Base-by-base conservation (phyloP, 2,888 invertebrate species). In the Acronicta alni region DNA sequence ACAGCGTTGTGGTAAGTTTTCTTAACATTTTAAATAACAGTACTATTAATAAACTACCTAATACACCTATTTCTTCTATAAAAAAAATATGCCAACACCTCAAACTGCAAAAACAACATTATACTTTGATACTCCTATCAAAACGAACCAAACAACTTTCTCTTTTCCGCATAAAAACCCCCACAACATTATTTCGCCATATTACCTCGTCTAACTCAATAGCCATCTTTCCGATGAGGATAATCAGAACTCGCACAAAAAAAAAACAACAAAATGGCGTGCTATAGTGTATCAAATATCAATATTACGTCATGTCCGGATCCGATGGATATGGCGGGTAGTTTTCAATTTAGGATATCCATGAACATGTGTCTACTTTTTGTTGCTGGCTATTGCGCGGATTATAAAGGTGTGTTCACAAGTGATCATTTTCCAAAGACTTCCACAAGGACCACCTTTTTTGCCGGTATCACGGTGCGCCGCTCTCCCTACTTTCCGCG, bases 271-370 rank as follows among this genome's bases (percentile, higher is more conserved):
- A 23, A 49, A 57, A 64, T 64, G 16, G 35, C 30, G 37, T 16
- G 26, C 26, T 17, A 48, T 48, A 56, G 43, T 38, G 43, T 38
- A 54, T 58, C 57, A 47, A 58, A 51, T 65, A 70, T 54, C 46
- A 62, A 65, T 57, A 54, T 58, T 9, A 51, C 49, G 53, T 54
- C 66, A 71, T 70, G 51, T 63, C 57, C 46, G 66, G 16, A 39
- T 51, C n/a, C 49, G 37, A 46, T 56, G 65, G 35, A 42, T 26
- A 48, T 37, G 39, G 47, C 37, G 23, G 35, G 53, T 39, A 69
- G 69, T 72, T 69, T 69, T 67, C 69, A 67, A 72, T 69, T 61
- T 67, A 67, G 61, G 41, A 69, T 39, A 72, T 61, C 57, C 38
- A 35, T 52, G 45, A 17, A 47, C 53, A 38, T 49, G 43, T 39